Conservation (phyloP, 2,888 invertebrate species). For the Hydrotaea diabolus region DNA sequence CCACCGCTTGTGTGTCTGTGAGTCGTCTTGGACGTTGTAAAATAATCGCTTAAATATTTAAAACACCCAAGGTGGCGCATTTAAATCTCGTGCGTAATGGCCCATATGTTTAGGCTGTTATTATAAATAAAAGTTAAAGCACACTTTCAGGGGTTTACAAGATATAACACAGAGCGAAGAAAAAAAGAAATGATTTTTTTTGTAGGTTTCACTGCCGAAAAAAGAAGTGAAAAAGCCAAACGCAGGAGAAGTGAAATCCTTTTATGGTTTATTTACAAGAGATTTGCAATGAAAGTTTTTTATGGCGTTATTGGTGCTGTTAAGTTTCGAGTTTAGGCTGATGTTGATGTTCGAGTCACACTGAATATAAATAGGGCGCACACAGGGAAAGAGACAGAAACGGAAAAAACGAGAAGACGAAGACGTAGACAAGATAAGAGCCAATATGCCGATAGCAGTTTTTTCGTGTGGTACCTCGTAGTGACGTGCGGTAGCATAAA, state of each 20-base stretch:
- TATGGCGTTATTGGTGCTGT: conserved; percentile 1
- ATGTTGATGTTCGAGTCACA: background rate
- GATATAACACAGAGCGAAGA: background rate
- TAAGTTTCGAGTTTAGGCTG: conserved; percentile 10
- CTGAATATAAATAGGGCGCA: background rate
- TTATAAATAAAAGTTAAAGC: conserved; percentile 34
- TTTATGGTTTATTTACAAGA: conserved; percentile 45
- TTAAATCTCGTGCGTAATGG: conserved; percentile 1
- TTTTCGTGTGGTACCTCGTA: conserved; percentile 74
- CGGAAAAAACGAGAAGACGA: background rate
- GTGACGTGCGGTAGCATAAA: conserved; percentile 74
- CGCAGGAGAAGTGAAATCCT: conserved; percentile 25
- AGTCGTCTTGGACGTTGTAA: no score
- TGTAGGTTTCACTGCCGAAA: background rate
- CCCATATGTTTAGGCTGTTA: conserved; percentile 36
- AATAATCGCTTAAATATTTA: no score
- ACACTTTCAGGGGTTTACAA: conserved; percentile 50
- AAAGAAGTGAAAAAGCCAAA: background rate
- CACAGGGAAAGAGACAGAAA: background rate
- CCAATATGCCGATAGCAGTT: conserved; percentile 47
- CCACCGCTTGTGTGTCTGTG: no score
- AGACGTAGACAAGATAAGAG: conserved; percentile 30
- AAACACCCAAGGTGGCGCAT: no score
- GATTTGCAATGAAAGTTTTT: background rate
- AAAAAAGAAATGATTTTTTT: conserved; percentile 18